Evolutionary conservation across 2,113 vertebrate species (phyloP).

Genomic region (Elaphurus davidianus): DNA sequence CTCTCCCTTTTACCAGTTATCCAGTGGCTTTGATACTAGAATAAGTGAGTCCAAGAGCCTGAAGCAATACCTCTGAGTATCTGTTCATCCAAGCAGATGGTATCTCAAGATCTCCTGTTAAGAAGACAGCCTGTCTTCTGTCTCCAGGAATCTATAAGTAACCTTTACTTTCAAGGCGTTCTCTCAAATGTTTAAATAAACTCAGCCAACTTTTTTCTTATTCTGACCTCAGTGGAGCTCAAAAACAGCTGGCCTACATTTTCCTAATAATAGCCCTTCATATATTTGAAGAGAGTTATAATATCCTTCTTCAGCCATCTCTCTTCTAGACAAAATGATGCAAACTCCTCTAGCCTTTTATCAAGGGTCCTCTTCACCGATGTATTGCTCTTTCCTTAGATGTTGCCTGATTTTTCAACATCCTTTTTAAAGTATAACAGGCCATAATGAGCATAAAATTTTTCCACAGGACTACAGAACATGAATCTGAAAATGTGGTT

Average conservation of each 20-base stretch:
- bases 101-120: slow-evolving; percentile 26
- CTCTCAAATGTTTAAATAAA: slow-evolving; percentile 57
- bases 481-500: background rate
- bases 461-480: background rate
- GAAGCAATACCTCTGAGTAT: background rate
- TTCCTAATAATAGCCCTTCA: slow-evolving; percentile 39
- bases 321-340: slow-evolving; percentile 9
- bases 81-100: background rate
- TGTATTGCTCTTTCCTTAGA: background rate
- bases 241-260: slow-evolving; percentile 51
- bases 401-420: background rate
- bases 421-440: background rate
- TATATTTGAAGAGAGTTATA: slow-evolving; percentile 17
- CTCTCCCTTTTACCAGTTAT: background rate
- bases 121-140: background rate
- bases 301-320: background rate
- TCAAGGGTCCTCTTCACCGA: background rate
- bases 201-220: slow-evolving; percentile 18
- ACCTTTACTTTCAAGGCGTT: slow-evolving; percentile 49
- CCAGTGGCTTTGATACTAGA: background rate
- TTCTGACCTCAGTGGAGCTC: slow-evolving; percentile 45
- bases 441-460: background rate
- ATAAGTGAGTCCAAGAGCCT: background rate
- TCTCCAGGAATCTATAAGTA: slow-evolving; percentile 35
- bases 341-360: background rate